Evolutionary conservation across 2,113 vertebrate species (phyloP), one percentile per base, ranked within the genome.

Genomic region (Lutjanus erythropterus): DNA sequence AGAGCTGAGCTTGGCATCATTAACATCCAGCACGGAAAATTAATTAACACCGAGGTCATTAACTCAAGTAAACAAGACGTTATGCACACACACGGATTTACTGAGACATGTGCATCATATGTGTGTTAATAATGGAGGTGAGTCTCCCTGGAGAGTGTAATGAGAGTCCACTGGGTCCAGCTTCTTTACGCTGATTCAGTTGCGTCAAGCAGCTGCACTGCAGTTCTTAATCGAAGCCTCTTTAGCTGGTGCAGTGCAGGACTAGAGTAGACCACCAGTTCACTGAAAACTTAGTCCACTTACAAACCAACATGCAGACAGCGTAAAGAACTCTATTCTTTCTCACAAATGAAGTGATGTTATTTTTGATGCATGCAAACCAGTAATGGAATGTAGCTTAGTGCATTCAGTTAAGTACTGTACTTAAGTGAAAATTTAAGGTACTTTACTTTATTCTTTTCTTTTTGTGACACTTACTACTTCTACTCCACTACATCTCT

Each of bases 31-130:
- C 70, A 29, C 18, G 18, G 67, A 86, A 81, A 75, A 50, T 73
- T 49, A 73, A 88, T 93, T 81, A 88, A 75, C 78, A 75, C 37
- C 11, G 50, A 69, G 62, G 84, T 84, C 78, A 83, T 88, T 90
- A 86, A 78, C 58, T 56, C n/a, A n/a, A 37, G 79, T 79, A 85
- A 88, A 88, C 83, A 88, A 52, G 25, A 78, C 47, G 3, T 41
- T 53, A 52, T 42, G 37, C 59, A 42, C 53, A 73, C 39, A 44
- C 49, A 23, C 59, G n/a, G n/a, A n/a, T 47, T 33, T 15, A 23
- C 60, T 8, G 47, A 76, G 27, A 56, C 9, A 2, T 37, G 47
- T 46, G 62, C 58, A 29, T 69, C 47, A 55, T 66, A 50, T 44
- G 68, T 66, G 71, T 79, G 75, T 84, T 89, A 78, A 82, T 88